Base-by-base conservation (phyloP, 2,797 vertebrate genomes). In the Phoebastria nigripes region DNA sequence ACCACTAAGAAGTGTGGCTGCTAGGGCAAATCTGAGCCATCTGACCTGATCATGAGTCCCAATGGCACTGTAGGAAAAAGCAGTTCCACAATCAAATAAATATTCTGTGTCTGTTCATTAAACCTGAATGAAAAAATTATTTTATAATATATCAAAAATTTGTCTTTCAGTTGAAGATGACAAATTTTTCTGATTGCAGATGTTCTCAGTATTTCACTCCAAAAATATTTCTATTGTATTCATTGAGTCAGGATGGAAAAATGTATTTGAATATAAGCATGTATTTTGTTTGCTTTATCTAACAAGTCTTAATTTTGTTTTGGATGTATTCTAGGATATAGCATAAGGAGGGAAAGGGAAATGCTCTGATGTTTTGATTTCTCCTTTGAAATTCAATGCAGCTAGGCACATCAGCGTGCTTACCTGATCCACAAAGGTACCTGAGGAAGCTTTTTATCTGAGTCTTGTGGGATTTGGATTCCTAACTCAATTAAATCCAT, bases 401-500 rank as follows among this genome's bases (percentile, higher is more conserved):
- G 24, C 66, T 89, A 79, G 78, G 31, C 51, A 37, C 33, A 63
- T 85, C 55, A 70, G 29, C 5, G 2, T 87, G 47, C 33, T 78
- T 89, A 88, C 72, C n/a, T 85, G 79, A 58, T 82, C 42, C 79
- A 65, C 42, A 78, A 66, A 95, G 33, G 59, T 62, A 66, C 12
- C 28, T 9, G 7, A 82, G 62, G 7, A 93, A 84, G 42, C n/a
- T 87, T 89, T 96, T 87, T 61, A 73, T 82, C 67, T 78, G 41
- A 82, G 11, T 69, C 78, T 82, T 89, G 19, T 72, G 59, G 56
- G 83, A 95, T 94, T 82, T 71, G 29, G 20, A 63, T 90, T 85
- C 86, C 69, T 93, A 81, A 92, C 41, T 92, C 88, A 81, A 89
- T 95, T 95, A 95, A 89, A 85, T 87, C 44, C 39, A 87, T 89